A percentile compares a stretch with the other conserved stretches of the same genome.
phyloP scores from a whole-genome alignment of 2,113 vertebrate genomes.

The Halichoeres trimaculatus region DNA sequence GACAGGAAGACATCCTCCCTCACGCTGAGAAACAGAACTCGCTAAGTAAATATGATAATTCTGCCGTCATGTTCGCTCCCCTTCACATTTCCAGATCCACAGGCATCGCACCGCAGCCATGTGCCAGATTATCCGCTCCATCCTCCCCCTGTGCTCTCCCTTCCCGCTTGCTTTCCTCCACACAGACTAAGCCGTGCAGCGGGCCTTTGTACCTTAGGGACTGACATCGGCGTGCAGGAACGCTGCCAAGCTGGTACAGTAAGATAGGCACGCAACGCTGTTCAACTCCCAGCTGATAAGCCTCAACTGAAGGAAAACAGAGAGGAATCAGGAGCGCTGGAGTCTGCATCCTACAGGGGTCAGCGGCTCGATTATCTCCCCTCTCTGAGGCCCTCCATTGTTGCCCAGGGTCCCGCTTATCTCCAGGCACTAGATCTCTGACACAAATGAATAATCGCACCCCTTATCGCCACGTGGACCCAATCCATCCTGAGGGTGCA shows the following conservation, averaged over 20 bases:
- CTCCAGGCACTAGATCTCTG: constrained; percentile 64
- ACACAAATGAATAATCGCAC: constrained; percentile 64
- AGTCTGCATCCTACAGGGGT: constrained; percentile 60
- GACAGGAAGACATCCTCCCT: neutral
- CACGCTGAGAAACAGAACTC: neutral
- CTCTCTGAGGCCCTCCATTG: constrained; percentile 64
- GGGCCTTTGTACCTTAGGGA: constrained; percentile 61
- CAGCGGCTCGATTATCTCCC: constrained; percentile 67
- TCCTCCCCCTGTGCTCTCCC: constrained; percentile 14
- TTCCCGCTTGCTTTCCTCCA: constrained; percentile 25
- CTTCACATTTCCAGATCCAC: constrained; percentile 36
- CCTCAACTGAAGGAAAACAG: constrained; percentile 56
- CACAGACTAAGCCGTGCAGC: constrained; percentile 49
- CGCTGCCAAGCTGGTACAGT: constrained; percentile 62
- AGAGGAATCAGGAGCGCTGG: constrained; percentile 38
- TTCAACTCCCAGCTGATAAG: constrained; percentile 68
- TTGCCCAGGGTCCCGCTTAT: constrained; percentile 67
- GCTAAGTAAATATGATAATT: constrained; percentile 18
- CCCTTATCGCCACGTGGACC: constrained; percentile 54
- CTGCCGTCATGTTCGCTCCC: neutral
- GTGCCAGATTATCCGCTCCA: constrained; percentile 54
- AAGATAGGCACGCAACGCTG: constrained; percentile 57
- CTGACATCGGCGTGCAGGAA: constrained; percentile 52
- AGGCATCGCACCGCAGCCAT: constrained; percentile 33
- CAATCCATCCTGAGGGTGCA: constrained; percentile 24